A percentile compares a stretch with the other conserved stretches of the same genome.
These are phyloP conservation scores for Lineus longissimus DNA, from an alignment of 1,140 invertebrate species.

Conservation along the genomic window DNA sequence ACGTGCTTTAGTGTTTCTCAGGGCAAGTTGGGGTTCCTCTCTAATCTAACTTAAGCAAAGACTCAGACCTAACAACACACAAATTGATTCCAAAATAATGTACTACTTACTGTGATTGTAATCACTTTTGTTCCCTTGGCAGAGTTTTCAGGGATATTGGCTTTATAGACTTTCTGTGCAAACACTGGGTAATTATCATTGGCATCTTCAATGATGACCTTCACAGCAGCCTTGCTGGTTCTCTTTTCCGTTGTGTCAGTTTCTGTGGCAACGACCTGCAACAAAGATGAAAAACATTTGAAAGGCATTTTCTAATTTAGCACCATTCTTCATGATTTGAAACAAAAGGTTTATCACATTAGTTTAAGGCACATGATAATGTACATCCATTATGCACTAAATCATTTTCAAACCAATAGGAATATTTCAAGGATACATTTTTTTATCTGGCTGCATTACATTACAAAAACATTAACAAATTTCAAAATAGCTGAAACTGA, in stretches of 20 bases:
- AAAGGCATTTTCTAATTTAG: conserved; percentile 30
- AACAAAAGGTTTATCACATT: background rate
- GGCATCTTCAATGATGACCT: conserved; percentile 79
- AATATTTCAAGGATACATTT: no score
- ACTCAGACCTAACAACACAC: no score
- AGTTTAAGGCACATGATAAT: background rate
- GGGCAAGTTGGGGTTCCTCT: no score
- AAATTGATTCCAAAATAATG: no score
- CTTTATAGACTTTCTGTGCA: conserved; percentile 66
- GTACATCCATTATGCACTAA: no score
- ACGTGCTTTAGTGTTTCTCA: no score
- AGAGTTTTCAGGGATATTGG: conserved; percentile 70
- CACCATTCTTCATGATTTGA: background rate
- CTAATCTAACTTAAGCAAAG: no score
- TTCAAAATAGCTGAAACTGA: no score
- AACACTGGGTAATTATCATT: conserved; percentile 95
- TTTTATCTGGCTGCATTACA: no score
- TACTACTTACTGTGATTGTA: conserved; percentile 29
- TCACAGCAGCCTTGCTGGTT: conserved; percentile 78
- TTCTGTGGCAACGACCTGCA: conserved; percentile 81
- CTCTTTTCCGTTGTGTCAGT: conserved; percentile 68
- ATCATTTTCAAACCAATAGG: no score
- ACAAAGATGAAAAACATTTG: conserved; percentile 65
- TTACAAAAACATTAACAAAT: no score
- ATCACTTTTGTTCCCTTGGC: conserved; percentile 71